phyloP scores from a whole-genome alignment of 2,113 vertebrate species.

The Podocnemis expansa region DNA sequence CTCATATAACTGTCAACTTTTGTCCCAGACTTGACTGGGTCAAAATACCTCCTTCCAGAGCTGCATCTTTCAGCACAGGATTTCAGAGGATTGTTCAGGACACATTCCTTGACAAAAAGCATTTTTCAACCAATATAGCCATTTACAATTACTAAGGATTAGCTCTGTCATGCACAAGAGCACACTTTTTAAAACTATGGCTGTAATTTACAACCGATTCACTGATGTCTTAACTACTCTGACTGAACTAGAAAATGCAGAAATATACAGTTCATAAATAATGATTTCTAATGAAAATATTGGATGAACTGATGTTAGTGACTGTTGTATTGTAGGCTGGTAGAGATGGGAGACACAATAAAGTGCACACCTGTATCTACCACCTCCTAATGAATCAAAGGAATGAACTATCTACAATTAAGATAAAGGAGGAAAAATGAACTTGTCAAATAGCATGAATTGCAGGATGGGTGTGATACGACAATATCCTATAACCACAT shows the following conservation, averaged over 20 bases:
- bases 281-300: neutral
- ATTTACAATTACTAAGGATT: conserved; percentile 68
- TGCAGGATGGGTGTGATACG: neutral
- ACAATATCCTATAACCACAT: neutral
- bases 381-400: neutral
- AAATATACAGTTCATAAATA: accelerated
- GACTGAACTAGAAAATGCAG: neutral
- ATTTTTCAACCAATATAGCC: conserved; percentile 78
- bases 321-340: neutral
- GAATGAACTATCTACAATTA: neutral
- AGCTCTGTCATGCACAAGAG: conserved; percentile 41
- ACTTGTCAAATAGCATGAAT: neutral
- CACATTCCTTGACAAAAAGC: conserved; percentile 81
- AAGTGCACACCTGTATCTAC: neutral
- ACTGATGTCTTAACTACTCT: neutral
- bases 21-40: conserved; percentile 80
- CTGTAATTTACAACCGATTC: neutral
- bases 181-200: neutral
- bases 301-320: neutral
- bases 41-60: conserved; percentile 77
- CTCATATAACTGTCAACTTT: conserved; percentile 76
- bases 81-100: conserved; percentile 78
- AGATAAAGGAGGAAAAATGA: neutral
- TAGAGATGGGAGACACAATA: accelerated
- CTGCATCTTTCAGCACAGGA: conserved; percentile 83